Percentiles rank a stretch among this genome's conserved stretches.
Conservation (phyloP, 2,113 vertebrate genomes). For the Thymallus thymallus region DNA sequence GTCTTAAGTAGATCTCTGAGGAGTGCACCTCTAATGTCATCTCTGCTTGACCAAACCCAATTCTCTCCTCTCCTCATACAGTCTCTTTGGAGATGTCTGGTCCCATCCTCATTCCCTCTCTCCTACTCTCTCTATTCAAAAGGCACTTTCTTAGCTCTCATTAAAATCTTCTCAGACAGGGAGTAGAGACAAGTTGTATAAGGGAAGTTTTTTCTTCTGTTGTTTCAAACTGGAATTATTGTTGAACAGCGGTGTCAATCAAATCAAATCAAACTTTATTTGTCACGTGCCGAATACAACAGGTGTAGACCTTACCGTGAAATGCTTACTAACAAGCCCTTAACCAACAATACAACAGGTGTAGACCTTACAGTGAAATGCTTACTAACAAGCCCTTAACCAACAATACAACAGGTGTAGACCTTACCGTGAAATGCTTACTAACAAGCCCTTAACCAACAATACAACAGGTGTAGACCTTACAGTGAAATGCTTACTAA, state of each 20-base stretch:
- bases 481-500: no score
- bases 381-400: no score
- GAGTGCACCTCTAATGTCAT: not conserved
- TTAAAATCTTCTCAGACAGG: conserved; percentile 52
- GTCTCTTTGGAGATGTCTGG: not conserved
- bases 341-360: no score
- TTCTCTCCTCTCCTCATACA: not conserved
- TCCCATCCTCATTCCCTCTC: not conserved
- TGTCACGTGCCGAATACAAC: no score
- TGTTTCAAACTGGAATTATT: conserved; percentile 37
- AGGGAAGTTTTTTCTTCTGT: conserved; percentile 24
- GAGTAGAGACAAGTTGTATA: conserved; percentile 6
- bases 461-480: no score
- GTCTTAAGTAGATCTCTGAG: not conserved
- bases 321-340: no score
- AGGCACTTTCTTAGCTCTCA: conserved; percentile 35
- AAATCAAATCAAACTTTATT: no score
- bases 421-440: no score
- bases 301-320: no score
- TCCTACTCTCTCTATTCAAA: conserved; percentile 16
- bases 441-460: no score
- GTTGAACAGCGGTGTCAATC: conserved; percentile 25
- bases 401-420: no score
- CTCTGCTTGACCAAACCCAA: not conserved
- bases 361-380: no score